phyloP scores from a whole-genome alignment of 2,797 vertebrate species.

The Mormyrus hasselquistii region DNA sequence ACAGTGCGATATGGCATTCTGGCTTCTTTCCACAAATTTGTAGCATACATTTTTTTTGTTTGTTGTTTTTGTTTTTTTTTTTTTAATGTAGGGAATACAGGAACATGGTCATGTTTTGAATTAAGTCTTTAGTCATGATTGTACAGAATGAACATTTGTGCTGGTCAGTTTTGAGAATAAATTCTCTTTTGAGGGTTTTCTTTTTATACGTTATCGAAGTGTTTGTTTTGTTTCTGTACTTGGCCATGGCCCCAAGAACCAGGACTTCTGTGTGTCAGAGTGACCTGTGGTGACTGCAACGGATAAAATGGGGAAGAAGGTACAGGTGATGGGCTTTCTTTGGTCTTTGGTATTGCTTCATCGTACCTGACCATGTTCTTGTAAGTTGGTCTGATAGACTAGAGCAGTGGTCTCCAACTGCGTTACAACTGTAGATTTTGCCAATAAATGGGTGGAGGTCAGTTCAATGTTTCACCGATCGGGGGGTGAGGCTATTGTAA shows the following conservation, averaged over 20 bases:
- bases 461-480: background rate
- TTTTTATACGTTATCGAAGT: background rate
- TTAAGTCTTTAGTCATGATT: constrained; percentile 32
- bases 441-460: background rate
- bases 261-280: background rate
- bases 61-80: background rate
- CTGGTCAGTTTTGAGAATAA: constrained; percentile 50
- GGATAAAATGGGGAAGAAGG: background rate
- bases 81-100: background rate
- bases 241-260: background rate
- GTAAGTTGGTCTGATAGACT: background rate
- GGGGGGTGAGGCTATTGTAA: background rate
- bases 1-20: background rate
- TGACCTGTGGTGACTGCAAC: background rate
- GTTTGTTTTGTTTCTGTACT: background rate
- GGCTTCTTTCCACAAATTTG: background rate
- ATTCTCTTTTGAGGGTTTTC: constrained; percentile 38
- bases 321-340: background rate
- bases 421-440: background rate
- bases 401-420: background rate
- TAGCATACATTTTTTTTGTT: constrained; percentile 10
- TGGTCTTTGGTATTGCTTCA: background rate
- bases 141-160: constrained; percentile 48
- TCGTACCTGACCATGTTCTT: background rate
- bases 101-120: constrained; percentile 14